phyloP scores from a whole-genome alignment of 2,797 vertebrate species.

The Rhyacichthys aspro region DNA sequence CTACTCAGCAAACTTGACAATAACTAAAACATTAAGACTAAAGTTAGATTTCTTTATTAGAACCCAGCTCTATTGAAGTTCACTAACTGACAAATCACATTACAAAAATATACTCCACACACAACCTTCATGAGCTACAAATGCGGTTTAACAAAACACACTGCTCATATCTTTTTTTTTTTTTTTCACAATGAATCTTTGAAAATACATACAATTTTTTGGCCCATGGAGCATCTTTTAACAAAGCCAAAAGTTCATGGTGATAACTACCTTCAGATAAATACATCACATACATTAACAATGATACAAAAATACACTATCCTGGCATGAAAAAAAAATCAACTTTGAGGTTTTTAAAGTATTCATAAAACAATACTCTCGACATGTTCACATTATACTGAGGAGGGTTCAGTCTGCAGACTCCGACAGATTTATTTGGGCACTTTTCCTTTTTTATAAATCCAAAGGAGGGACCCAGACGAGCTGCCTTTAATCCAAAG shows the following conservation, averaged over 20 bases:
- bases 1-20: not conserved
- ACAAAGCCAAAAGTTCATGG: slow-evolving; percentile 19
- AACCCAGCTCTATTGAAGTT: slow-evolving; percentile 39
- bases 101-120: slow-evolving; percentile 72
- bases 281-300: slow-evolving; percentile 56
- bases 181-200: slow-evolving; percentile 38
- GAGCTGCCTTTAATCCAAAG: slow-evolving; percentile 26
- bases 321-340: slow-evolving; percentile 48
- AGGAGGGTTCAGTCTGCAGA: slow-evolving; percentile 24
- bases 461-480: slow-evolving; percentile 15
- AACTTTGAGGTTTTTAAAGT: slow-evolving; percentile 45
- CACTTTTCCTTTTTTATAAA: slow-evolving; percentile 6
- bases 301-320: slow-evolving; percentile 73
- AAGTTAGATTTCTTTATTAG: slow-evolving; percentile 62
- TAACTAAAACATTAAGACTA: slow-evolving; percentile 4
- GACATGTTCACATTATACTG: slow-evolving; percentile 53
- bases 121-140: slow-evolving; percentile 43
- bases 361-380: slow-evolving; percentile 47
- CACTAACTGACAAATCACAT: slow-evolving; percentile 49
- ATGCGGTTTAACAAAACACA: slow-evolving; percentile 48
- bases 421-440: slow-evolving; percentile 26
- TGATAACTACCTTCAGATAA: slow-evolving; percentile 59
- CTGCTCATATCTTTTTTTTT: slow-evolving; percentile 10
- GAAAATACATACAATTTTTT: slow-evolving; percentile 47
- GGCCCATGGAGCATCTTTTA: slow-evolving; percentile 48